A percentile compares a stretch with the other conserved stretches of the same genome.
phyloP scores from a whole-genome alignment of 2,113 vertebrate species.

The Neodontobutis hainanensis region DNA sequence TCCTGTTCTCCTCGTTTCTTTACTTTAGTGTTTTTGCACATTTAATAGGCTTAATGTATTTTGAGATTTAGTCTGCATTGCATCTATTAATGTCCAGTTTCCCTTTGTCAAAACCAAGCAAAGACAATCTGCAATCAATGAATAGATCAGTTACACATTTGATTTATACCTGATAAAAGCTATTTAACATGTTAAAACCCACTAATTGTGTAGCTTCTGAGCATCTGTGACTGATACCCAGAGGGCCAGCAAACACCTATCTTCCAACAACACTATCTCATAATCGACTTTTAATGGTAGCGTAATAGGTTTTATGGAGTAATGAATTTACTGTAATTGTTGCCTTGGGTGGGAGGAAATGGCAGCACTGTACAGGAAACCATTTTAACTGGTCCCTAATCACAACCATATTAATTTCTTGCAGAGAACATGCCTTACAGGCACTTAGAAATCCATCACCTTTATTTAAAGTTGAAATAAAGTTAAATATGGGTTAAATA shows the following conservation, averaged over 20 bases:
- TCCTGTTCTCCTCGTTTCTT: too few species aligned
- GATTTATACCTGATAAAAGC: conserved; percentile 50
- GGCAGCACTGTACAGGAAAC: conserved; percentile 33
- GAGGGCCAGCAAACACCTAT: conserved; percentile 59
- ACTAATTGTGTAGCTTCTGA: conserved; percentile 57
- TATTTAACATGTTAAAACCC: conserved; percentile 52
- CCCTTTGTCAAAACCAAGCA: not conserved
- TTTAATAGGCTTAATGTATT: not conserved
- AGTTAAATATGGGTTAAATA: not conserved
- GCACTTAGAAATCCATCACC: not conserved
- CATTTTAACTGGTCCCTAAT: conserved; percentile 27
- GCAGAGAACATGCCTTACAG: conserved; percentile 4
- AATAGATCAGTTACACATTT: conserved; percentile 43
- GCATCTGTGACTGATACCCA: conserved; percentile 63
- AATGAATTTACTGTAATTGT: conserved; percentile 68
- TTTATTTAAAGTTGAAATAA: not conserved
- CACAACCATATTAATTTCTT: conserved; percentile 16
- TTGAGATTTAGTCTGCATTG: not conserved
- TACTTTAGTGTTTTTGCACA: too few species aligned
- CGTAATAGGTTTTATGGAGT: conserved; percentile 67
- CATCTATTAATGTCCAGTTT: not conserved
- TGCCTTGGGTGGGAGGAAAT: conserved; percentile 58
- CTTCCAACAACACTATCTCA: conserved; percentile 57
- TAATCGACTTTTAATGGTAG: conserved; percentile 71
- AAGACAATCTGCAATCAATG: conserved; percentile 17